Percentiles rank a stretch among this genome's conserved stretches.
Conservation (phyloP, 2,113 vertebrate genomes). For the Stigmatopora nigra region DNA sequence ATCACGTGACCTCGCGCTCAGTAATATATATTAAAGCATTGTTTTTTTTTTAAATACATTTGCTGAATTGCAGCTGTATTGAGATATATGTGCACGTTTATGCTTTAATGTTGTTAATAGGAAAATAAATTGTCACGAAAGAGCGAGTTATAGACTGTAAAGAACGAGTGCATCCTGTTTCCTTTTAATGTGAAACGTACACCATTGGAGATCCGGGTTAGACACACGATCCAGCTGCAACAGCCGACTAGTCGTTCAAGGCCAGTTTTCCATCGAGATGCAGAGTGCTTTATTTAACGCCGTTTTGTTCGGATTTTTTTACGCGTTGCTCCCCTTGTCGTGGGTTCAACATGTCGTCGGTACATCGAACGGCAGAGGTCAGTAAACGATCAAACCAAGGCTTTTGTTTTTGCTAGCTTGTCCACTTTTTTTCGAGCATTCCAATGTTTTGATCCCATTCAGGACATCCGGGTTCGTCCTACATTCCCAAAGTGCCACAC, state of each 20-base stretch:
- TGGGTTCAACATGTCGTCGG: constrained; percentile 38
- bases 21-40: neutral
- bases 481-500: neutral
- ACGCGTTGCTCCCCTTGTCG: constrained; percentile 43
- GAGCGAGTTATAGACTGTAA: neutral
- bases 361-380: constrained; percentile 58
- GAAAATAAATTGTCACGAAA: neutral
- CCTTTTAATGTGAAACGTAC: constrained; percentile 37
- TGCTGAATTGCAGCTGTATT: neutral
- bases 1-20: constrained; percentile 29
- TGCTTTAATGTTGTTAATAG: neutral
- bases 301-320: constrained; percentile 39
- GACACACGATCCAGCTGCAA: neutral
- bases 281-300: constrained; percentile 32
- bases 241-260: neutral
- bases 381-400: neutral
- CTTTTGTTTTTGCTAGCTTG: neutral
- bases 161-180: neutral
- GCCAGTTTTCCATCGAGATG: constrained; percentile 42
- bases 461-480: neutral
- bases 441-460: neutral
- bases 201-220: constrained; percentile 39
- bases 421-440: neutral
- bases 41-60: neutral
- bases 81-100: neutral